These are phyloP conservation scores for Aporophyla lueneburgensis DNA, from an alignment of 2,888 invertebrate genomes.

Conservation along the genomic window DNA sequence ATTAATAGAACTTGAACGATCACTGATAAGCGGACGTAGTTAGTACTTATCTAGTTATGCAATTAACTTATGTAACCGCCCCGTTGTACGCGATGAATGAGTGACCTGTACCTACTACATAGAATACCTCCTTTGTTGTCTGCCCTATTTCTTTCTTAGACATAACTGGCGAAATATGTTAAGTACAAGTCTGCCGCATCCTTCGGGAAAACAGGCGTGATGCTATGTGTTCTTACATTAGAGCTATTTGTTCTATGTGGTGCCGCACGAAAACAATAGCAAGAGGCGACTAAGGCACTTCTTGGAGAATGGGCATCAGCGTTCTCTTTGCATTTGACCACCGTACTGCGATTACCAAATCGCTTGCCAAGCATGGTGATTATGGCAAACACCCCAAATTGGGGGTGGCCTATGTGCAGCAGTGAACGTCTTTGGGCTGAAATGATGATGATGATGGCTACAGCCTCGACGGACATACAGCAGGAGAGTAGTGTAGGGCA, in stretches of 20 bases:
- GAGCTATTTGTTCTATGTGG: no score
- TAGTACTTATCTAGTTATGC: conserved; percentile 15
- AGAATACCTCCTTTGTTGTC: not conserved
- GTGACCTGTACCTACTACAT: not conserved
- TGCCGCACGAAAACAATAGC: no score
- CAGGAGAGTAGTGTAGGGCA: not conserved
- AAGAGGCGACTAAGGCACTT: no score
- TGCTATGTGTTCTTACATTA: not conserved
- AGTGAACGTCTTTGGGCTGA: no score
- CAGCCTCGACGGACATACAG: not conserved
- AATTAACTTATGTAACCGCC: conserved; percentile 17
- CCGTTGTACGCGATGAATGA: conserved; percentile 1
- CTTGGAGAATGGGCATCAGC: no score
- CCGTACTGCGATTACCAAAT: no score
- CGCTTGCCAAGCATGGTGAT: no score
- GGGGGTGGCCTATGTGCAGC: no score
- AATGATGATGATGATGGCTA: no score
- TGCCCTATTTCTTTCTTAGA: not conserved
- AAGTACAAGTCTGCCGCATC: not conserved
- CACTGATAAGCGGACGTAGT: conserved; percentile 19
- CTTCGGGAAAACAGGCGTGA: no score
- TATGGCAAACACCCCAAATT: no score
- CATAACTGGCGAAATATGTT: not conserved
- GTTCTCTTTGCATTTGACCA: no score
- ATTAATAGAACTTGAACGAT: conserved; percentile 34